Conservation (phyloP, 2,113 vertebrate genomes). For the Cheilinus undulatus region DNA sequence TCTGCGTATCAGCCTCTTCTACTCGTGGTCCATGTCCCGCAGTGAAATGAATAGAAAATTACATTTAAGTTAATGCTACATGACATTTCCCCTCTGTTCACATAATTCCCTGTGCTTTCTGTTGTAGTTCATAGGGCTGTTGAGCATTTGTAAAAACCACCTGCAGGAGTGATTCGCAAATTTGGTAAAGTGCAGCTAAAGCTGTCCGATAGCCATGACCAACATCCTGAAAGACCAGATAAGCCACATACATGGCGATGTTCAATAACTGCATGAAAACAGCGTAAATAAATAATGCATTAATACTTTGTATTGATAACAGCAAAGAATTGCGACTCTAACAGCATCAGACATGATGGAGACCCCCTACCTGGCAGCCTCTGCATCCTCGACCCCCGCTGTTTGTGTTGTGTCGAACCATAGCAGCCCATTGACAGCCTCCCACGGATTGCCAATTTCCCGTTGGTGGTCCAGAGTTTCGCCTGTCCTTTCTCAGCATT, state of each 20-base stretch:
- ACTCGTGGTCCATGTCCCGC: constrained; percentile 63
- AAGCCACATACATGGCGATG: constrained; percentile 10
- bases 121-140: constrained; percentile 8
- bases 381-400: constrained; percentile 87
- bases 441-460: constrained; percentile 89
- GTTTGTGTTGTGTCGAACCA: constrained; percentile 89
- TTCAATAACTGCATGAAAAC: constrained; percentile 32
- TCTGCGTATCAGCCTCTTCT: constrained; percentile 88
- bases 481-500: constrained; percentile 92
- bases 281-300: constrained; percentile 56
- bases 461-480: constrained; percentile 92
- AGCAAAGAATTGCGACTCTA: constrained; percentile 65
- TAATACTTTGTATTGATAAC: constrained; percentile 67
- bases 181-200: constrained; percentile 62
- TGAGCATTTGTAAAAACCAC: constrained; percentile 75
- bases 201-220: constrained; percentile 26
- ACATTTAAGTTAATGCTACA: constrained; percentile 67
- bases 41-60: constrained; percentile 78
- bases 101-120: constrained; percentile 12
- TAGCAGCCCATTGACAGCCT: constrained; percentile 87
- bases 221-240: constrained; percentile 20
- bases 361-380: constrained; percentile 92
- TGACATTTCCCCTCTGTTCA: constrained; percentile 31
- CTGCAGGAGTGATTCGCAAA: constrained; percentile 79
- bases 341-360: constrained; percentile 68